Base-by-base conservation (phyloP, 1,140 invertebrate genomes). In the Condylostylus longicornis region DNA sequence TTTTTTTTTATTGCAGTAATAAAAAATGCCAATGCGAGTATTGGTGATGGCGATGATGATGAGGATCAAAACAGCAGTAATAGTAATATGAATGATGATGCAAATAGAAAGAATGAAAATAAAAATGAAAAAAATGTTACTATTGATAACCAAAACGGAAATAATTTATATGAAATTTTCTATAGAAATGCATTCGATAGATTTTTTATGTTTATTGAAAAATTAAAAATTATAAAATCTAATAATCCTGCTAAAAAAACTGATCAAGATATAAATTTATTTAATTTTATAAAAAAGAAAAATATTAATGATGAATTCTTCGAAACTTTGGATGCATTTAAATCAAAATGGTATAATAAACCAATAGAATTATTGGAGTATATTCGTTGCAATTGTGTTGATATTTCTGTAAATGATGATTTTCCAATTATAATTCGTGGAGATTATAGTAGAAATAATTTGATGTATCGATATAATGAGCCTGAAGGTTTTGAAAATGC, bases 381-480 rank as follows among this genome's bases (percentile, higher is more conserved):
- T 4, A 42, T 59, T 22, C 44, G 50, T 15, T 51, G 34, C 10
- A 14, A 15, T 0, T 29, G 47, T 2, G 38, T 25, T 8, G 39
- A 40, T 20, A 37, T 27, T 1, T 32, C 39, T 5, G 25, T 38
- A 12, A 53, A 58, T 18, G 40, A 33, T 5, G 5, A 40, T 5
- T 59, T 58, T 25, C 43, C 43, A 12, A 54, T 49, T 2, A 46
- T 59, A n/a, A 35, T 53, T 12, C 56, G 58, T 34, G 56, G 56
- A 15, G 56, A 59, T 31, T 59, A 44, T 33, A 59, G 58, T 42
- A 52, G 56, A 4, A 59, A 58, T 41, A 59, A 59, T 44, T 53
- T 59, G 3, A 37, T 59, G 2, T 59, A 58, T 29, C 50, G 38
- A 18, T 48, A 42, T 32, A 43, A 30, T 35, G 10, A 23, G 1